phyloP scores from a whole-genome alignment of 2,888 invertebrate species.

The Stramonita haemastoma region DNA sequence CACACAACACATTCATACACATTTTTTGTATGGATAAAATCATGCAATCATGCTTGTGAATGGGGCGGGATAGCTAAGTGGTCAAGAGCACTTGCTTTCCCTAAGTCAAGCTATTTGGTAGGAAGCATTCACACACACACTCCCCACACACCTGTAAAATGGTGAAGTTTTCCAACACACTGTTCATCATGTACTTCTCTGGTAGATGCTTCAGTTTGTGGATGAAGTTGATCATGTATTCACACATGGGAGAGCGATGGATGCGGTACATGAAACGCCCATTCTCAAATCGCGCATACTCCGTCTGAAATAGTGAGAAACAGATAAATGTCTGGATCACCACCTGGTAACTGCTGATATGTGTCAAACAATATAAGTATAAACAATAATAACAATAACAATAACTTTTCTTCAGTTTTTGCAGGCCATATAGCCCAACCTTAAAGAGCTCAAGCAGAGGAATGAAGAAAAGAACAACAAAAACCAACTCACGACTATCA shows the following conservation, averaged over 20 bases:
- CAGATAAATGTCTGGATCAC: not conserved
- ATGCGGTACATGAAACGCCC: slow-evolving; percentile 97
- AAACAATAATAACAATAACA: too few species aligned
- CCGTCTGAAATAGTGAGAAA: slow-evolving; percentile 81
- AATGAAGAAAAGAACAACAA: too few species aligned
- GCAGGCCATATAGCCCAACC: too few species aligned
- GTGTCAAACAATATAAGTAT: not conserved
- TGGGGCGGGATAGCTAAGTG: too few species aligned
- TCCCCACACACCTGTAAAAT: slow-evolving; percentile 90
- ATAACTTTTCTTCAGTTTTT: too few species aligned
- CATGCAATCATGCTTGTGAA: too few species aligned
- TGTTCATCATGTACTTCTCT: slow-evolving; percentile 99
- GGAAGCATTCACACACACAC: not conserved
- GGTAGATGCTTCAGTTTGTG: slow-evolving; percentile 98
- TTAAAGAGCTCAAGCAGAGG: too few species aligned
- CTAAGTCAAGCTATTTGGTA: too few species aligned
- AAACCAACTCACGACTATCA: too few species aligned
- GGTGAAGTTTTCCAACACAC: slow-evolving; percentile 99
- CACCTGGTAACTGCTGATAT: not conserved
- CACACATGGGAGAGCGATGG: slow-evolving; percentile 99
- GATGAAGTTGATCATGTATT: slow-evolving; percentile 99
- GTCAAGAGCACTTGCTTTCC: too few species aligned
- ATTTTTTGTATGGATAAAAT: not conserved
- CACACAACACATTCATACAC: not conserved
- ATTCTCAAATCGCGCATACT: slow-evolving; percentile 90